Evolutionary conservation across 2,888 invertebrate species (phyloP).

Genomic region (Mystacides longicornis): DNA sequence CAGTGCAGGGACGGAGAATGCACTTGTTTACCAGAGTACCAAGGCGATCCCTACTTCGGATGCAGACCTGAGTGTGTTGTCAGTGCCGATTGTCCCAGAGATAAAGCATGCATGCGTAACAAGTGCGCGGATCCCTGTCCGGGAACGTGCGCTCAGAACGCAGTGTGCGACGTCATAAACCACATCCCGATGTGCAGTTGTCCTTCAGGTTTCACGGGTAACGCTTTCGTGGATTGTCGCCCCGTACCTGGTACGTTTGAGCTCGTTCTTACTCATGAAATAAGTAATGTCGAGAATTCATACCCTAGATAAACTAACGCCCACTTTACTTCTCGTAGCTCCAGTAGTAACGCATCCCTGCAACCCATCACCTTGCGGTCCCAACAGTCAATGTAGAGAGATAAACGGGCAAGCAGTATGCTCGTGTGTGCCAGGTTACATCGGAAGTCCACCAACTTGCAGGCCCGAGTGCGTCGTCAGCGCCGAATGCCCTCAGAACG

Average conservation of each 20-base stretch:
- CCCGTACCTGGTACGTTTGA: constrained; percentile 33
- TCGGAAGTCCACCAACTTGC: constrained; percentile 73
- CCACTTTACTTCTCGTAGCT: constrained; percentile 72
- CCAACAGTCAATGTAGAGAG: constrained; percentile 71
- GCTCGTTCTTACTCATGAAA: constrained; percentile 1
- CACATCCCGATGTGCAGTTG: constrained; percentile 69
- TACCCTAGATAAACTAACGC: constrained; percentile 71
- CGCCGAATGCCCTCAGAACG: constrained; percentile 72
- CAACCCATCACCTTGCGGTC: constrained; percentile 68
- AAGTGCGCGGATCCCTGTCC: constrained; percentile 67
- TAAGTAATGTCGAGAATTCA: constrained; percentile 60
- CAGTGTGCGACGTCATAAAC: constrained; percentile 64
- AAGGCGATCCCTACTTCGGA: constrained; percentile 61
- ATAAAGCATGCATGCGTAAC: constrained; percentile 62
- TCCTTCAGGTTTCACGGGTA: constrained; percentile 57
- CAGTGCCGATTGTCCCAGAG: constrained; percentile 59
- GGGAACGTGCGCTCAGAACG: constrained; percentile 63
- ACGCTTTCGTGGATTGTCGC: constrained; percentile 57
- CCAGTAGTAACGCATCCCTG: constrained; percentile 59
- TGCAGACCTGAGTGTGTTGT: constrained; percentile 66
- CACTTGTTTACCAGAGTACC: constrained; percentile 57
- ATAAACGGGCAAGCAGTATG: constrained; percentile 74
- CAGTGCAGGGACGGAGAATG: constrained; percentile 62
- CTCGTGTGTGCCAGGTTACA: constrained; percentile 66
- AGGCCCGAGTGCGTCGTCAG: constrained; percentile 79